Evolutionary conservation across 1,140 invertebrate species (phyloP), one percentile per base, ranked within the genome.

Genomic region (Drosophila prosaltans): DNA sequence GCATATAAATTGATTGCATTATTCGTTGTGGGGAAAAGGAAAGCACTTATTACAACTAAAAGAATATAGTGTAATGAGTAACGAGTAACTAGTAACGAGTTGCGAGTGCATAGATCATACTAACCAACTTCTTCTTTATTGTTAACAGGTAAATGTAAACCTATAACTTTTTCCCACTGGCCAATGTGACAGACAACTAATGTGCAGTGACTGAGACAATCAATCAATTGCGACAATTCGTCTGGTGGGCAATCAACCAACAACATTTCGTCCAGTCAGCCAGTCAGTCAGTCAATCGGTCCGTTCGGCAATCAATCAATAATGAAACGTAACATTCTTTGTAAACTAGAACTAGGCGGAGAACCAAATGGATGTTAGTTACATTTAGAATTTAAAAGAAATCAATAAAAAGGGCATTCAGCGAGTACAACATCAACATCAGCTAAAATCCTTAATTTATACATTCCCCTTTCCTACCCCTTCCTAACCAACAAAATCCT

Each of bases 1-100:
- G 72, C 70, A 84, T 80, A 81, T 78, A 84, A 84, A 84, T 84
- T 80, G 81, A 84, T 80, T 78, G 81, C 77, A 72, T 54, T 16
- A 16, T 30, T 30, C 2, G 28, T 30, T 66, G 77, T 66, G 64
- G 55, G 74, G 66, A 61, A 74, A 21, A 43, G 63, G 65, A 55
- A 43, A 26, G 40, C 32, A 36, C 4, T 30, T 30, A 30, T 30
- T 30, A 30, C 4, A 30, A 30, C 32, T 6, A 36, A 36, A 36
- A 6, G 32, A 30, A 64, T 48, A 51, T 9, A 10, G 1, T 48
- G 1, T 48, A 48, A 51, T 24, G 21, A 48, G 45, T 26, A 48
- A 24, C 45, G 9, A 11, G 39, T 11, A 40, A 40, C 39, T 11
- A 11, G 9, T 40, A 11, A 40, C 9, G 9, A 40, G 39, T 40